Conservation (phyloP, 2,113 vertebrate genomes). For the Actenoides lindsayi region DNA sequence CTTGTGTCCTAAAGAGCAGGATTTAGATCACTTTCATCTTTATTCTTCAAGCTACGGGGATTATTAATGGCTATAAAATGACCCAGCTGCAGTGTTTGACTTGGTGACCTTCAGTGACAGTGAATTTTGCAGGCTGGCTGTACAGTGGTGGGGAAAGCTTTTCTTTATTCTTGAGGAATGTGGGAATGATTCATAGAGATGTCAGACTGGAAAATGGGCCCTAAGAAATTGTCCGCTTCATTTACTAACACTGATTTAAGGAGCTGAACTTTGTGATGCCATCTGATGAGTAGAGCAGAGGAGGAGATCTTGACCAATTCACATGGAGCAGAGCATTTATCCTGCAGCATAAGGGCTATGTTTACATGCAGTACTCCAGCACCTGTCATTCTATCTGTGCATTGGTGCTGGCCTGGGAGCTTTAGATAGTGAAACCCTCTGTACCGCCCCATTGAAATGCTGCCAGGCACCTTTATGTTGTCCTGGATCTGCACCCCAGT, state of each 20-base stretch:
- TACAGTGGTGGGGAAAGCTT: background rate
- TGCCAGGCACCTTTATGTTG: background rate
- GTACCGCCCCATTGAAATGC: background rate
- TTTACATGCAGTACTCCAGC: background rate
- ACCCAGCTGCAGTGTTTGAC: conserved; percentile 30
- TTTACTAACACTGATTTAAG: background rate
- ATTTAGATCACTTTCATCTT: conserved; percentile 50
- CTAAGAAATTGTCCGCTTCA: background rate
- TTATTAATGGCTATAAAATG: conserved; percentile 39
- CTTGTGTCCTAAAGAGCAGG: background rate
- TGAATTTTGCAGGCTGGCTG: background rate
- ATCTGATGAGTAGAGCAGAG: background rate
- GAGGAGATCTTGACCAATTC: background rate
- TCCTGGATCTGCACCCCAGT: background rate
- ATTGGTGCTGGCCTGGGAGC: background rate
- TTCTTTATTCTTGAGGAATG: conserved; percentile 1
- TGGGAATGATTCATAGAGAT: background rate
- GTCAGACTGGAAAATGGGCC: background rate
- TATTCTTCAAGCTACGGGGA: background rate
- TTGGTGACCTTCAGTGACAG: conserved; percentile 26
- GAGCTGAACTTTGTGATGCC: background rate
- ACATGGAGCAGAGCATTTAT: background rate
- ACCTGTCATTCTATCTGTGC: background rate
- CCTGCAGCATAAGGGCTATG: background rate
- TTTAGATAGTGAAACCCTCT: background rate